Evolutionary conservation across 92 coral and sea anemone species (phyloP).

Genomic region (Palythoa heliodiscus): DNA sequence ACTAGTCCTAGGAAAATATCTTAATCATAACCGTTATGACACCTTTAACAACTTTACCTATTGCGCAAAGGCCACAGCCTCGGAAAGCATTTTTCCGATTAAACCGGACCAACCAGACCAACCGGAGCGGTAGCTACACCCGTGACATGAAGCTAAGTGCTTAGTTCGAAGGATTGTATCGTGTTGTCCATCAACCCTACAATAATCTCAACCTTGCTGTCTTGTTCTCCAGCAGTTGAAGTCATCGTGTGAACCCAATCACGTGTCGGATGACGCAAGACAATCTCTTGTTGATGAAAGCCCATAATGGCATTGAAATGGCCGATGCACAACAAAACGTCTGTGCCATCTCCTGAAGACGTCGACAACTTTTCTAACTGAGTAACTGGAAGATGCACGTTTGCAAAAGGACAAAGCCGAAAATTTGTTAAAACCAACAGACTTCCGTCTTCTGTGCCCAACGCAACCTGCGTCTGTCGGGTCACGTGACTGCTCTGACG

Average conservation of each 20-base stretch:
- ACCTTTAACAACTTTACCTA: no score
- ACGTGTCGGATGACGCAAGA: constrained; percentile 54
- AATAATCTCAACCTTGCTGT: constrained; percentile 41
- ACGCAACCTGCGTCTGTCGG: constrained; percentile 75
- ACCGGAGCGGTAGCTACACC: no score
- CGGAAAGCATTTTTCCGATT: no score
- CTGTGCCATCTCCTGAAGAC: constrained; percentile 40
- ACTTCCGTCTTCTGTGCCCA: constrained; percentile 78
- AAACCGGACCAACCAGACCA: no score
- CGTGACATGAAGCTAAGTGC: neutral
- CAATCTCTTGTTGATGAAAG: constrained; percentile 63
- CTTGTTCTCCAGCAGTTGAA: constrained; percentile 42
- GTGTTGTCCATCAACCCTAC: constrained; percentile 69
- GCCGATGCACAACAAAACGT: constrained; percentile 71
- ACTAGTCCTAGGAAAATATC: no score
- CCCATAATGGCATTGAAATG: constrained; percentile 78
- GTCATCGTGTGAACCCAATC: constrained; percentile 78
- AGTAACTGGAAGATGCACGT: constrained; percentile 70
- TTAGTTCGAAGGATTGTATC: constrained; percentile 50
- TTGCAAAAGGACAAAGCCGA: constrained; percentile 65
- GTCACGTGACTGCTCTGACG: constrained; percentile 50
- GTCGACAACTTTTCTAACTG: constrained; percentile 54
- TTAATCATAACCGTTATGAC: no score
- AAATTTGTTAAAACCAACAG: constrained; percentile 66
- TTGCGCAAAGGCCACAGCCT: no score